Conservation (phyloP, 2,888 invertebrate species). For the Mythimna vitellina region DNA sequence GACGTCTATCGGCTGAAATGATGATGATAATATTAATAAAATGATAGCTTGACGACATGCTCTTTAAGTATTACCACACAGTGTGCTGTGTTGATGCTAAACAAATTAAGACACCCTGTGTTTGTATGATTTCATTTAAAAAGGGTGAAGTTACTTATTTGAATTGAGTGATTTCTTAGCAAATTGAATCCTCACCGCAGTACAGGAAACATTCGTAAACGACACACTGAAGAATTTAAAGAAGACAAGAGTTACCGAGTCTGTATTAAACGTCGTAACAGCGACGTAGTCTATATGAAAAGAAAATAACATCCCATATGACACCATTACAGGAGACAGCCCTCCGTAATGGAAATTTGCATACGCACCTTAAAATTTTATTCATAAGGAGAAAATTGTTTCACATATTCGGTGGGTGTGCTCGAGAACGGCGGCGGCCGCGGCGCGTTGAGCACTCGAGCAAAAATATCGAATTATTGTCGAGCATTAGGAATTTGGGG, state of each 20-base stretch:
- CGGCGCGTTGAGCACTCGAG: conserved; percentile 74
- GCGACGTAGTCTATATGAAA: conserved; percentile 82
- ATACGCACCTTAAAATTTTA: conserved; percentile 89
- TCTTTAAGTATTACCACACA: not conserved
- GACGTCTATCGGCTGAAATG: too few species aligned
- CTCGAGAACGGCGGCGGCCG: conserved; percentile 59
- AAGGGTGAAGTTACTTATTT: not conserved
- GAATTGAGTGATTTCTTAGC: not conserved
- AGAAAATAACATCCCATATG: conserved; percentile 84
- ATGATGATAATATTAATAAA: conserved; percentile 16
- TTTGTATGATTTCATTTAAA: not conserved
- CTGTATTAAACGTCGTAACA: conserved; percentile 76
- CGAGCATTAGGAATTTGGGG: conserved; percentile 78
- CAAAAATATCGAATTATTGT: conserved; percentile 87
- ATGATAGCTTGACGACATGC: not conserved
- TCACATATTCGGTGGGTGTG: conserved; percentile 77
- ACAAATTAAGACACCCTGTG: too few species aligned
- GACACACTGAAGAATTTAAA: conserved; percentile 36
- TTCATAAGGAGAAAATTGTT: conserved; percentile 90
- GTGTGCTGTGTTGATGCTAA: conserved; percentile 2
- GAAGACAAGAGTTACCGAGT: conserved; percentile 64
- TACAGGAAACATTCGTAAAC: conserved; percentile 1
- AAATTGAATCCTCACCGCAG: not conserved
- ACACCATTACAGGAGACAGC: conserved; percentile 84
- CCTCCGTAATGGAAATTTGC: conserved; percentile 88